Evolutionary conservation across 2,113 vertebrate genomes (phyloP).

Genomic region (Sylvilagus bachmani): DNA sequence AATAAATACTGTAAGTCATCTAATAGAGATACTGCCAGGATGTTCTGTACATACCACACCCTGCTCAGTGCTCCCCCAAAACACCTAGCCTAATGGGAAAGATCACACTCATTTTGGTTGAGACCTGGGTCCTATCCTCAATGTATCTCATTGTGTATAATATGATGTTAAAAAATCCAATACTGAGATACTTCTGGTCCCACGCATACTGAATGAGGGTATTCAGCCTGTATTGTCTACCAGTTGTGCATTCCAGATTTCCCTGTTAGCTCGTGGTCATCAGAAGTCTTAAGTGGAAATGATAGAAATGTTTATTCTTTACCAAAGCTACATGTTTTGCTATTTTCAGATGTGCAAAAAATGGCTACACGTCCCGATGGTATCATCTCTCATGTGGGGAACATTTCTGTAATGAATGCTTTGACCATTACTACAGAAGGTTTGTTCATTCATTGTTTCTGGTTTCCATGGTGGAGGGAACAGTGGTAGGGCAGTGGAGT

Average conservation of each 20-base stretch:
- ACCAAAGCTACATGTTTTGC: conserved; percentile 60
- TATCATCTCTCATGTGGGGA: conserved; percentile 99
- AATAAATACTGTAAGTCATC: neutral
- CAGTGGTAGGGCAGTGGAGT: neutral
- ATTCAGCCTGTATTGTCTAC: too few species aligned
- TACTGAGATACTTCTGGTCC: neutral
- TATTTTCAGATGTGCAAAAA: conserved; percentile 95
- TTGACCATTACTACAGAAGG: conserved; percentile 99
- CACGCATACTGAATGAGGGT: neutral
- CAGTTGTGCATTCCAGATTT: neutral
- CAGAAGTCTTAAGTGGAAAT: neutral
- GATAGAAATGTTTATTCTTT: neutral
- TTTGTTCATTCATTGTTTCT: conserved; percentile 77
- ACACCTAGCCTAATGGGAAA: neutral
- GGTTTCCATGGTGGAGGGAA: neutral
- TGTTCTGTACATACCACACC: neutral
- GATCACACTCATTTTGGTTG: neutral
- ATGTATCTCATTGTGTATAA: neutral
- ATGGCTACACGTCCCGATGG: conserved; percentile 98
- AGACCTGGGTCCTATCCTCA: neutral
- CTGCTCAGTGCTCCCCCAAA: accelerated
- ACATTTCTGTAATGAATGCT: conserved; percentile 99
- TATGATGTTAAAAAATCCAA: neutral
- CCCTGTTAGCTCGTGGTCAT: neutral
- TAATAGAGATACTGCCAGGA: neutral